Conservation (phyloP, 2,113 vertebrate genomes). For the Seriola rivoliana region DNA sequence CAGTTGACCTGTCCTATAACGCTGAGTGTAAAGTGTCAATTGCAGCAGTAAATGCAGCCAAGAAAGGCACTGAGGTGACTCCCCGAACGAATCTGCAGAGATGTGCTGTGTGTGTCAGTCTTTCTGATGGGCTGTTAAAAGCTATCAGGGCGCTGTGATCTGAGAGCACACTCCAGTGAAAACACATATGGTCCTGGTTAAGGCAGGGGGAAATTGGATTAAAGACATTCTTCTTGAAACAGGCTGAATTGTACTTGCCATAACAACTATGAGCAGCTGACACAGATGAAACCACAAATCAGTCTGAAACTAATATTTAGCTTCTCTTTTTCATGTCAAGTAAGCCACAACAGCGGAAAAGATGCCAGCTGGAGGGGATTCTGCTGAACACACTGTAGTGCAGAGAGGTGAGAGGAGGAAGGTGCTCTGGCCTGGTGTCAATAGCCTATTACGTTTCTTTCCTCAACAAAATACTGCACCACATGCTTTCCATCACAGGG, state of each 20-base stretch:
- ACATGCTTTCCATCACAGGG: constrained; percentile 59
- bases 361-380: constrained; percentile 38
- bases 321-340: constrained; percentile 70
- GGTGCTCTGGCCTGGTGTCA: constrained; percentile 54
- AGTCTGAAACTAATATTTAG: constrained; percentile 78
- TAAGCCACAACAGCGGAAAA: constrained; percentile 65
- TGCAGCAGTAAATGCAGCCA: constrained; percentile 35
- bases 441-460: constrained; percentile 62
- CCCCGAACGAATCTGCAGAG: constrained; percentile 54
- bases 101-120: constrained; percentile 50
- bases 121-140: constrained; percentile 79
- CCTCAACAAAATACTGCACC: constrained; percentile 48
- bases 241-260: constrained; percentile 69
- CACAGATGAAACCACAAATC: constrained; percentile 82
- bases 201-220: constrained; percentile 70
- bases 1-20: constrained; percentile 20
- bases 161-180: constrained; percentile 60
- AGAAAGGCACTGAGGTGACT: constrained; percentile 48
- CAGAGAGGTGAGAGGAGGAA: constrained; percentile 41
- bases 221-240: constrained; percentile 79
- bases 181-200: constrained; percentile 79
- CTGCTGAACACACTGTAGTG: constrained; percentile 67
- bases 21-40: constrained; percentile 64
- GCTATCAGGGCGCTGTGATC: constrained; percentile 60
- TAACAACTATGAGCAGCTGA: constrained; percentile 78